Percentiles rank a stretch among this genome's conserved stretches.
phyloP scores from a whole-genome alignment of 2,888 invertebrate genomes.

The Malachius bipustulatus region DNA sequence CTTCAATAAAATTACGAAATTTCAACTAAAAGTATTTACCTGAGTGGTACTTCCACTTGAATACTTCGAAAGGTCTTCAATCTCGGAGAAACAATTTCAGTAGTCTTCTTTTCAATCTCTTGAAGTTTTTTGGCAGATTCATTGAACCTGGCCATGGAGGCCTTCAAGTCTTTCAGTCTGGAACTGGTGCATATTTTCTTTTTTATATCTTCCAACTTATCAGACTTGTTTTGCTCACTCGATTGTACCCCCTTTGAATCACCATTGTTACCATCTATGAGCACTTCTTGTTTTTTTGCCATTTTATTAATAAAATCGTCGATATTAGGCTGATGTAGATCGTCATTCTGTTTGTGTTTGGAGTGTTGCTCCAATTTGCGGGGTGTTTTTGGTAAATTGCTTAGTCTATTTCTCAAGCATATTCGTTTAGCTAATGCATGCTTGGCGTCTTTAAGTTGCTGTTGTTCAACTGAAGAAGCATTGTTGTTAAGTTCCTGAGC shows the following conservation, averaged over 20 bases:
- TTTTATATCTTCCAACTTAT: conserved; percentile 51
- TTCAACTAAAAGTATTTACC: too few relatives aligned
- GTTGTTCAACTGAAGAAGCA: too few relatives aligned
- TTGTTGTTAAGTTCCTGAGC: conserved; percentile 9
- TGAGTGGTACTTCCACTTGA: conserved; percentile 62
- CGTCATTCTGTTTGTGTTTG: conserved; percentile 18
- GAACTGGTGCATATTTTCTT: conserved; percentile 54
- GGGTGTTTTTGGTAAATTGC: conserved; percentile 4
- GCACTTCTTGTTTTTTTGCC: conserved; percentile 14
- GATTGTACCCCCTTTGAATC: conserved; percentile 2
- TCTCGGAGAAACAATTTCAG: conserved; percentile 36
- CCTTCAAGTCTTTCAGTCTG: conserved; percentile 57
- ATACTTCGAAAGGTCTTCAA: conserved; percentile 60
- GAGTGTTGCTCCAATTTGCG: conserved; percentile 9
- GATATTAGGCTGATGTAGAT: conserved; percentile 25
- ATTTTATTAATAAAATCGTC: conserved; percentile 27
- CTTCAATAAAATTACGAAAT: too few relatives aligned
- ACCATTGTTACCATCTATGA: neutral
- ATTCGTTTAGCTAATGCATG: neutral
- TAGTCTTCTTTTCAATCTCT: conserved; percentile 31
- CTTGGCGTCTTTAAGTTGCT: neutral
- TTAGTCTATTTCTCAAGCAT: conserved; percentile 4
- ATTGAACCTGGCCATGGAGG: conserved; percentile 53
- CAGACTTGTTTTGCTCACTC: conserved; percentile 3
- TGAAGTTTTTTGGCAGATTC: conserved; percentile 51